Evolutionary conservation across 2,888 invertebrate genomes (phyloP).

Genomic region (Dorcus parallelipipedus): DNA sequence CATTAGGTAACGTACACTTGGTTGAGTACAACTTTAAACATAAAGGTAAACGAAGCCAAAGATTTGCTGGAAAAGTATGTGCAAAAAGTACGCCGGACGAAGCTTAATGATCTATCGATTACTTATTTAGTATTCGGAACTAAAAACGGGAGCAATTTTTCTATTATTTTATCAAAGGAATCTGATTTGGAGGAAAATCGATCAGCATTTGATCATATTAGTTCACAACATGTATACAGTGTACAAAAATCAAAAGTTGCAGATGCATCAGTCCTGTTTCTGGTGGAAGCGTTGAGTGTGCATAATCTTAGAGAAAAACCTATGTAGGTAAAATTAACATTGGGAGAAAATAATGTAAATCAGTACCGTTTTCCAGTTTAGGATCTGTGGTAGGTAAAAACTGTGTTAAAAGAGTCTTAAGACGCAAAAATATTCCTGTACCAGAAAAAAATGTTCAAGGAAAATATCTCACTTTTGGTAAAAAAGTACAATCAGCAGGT

Average conservation of each 20-base stretch:
- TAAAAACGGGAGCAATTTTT: neutral
- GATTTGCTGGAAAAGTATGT: slow-evolving; percentile 7
- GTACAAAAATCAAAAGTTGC: slow-evolving; percentile 6
- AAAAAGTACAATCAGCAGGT: neutral
- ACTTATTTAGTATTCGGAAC: slow-evolving; percentile 7
- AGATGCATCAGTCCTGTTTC: slow-evolving; percentile 3
- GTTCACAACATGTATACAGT: slow-evolving; percentile 7
- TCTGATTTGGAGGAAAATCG: slow-evolving; percentile 3
- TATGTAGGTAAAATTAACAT: slow-evolving; percentile 5
- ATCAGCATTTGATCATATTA: neutral
- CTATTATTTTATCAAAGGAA: slow-evolving; percentile 3
- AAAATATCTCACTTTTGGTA: neutral
- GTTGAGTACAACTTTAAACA: slow-evolving; percentile 8
- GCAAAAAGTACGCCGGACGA: slow-evolving; percentile 6
- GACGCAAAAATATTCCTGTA: neutral
- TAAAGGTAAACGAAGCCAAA: slow-evolving; percentile 11
- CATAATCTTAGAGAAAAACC: slow-evolving; percentile 6
- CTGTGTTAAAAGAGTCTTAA: slow-evolving; percentile 12
- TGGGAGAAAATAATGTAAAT: neutral
- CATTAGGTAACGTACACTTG: slow-evolving; percentile 6
- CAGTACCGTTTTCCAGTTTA: slow-evolving; percentile 2
- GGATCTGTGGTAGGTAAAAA: slow-evolving; percentile 13
- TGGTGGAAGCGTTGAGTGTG: slow-evolving; percentile 5
- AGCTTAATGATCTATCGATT: slow-evolving; percentile 8
- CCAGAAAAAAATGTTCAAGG: neutral